A percentile compares a stretch with the other conserved stretches of the same genome.
These are phyloP conservation scores for Cabera pusaria DNA, from an alignment of 2,888 invertebrate genomes.

Conservation along the genomic window DNA sequence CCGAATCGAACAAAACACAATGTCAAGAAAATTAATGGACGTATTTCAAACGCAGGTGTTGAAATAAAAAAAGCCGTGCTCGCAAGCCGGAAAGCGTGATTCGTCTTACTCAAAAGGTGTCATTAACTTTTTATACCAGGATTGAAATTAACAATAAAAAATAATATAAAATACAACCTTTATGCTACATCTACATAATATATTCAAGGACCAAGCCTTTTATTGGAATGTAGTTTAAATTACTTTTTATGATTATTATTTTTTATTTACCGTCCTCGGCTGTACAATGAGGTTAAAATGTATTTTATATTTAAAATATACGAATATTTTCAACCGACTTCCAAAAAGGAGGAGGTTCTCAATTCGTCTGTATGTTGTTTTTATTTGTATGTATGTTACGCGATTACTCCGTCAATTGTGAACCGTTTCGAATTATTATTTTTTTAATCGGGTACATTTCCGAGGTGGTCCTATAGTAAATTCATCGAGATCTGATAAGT, in stretches of 20 bases:
- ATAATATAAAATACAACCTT: constrained; percentile 29
- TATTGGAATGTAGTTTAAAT: constrained; percentile 32
- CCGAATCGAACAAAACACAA: constrained; percentile 2
- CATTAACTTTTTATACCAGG: constrained; percentile 31
- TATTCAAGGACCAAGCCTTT: constrained; percentile 39
- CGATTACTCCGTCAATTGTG: no score
- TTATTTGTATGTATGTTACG: no score
- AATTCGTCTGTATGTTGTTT: no score
- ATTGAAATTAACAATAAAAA: constrained; percentile 27
- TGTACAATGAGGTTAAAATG: no score
- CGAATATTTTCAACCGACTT: no score
- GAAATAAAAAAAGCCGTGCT: constrained; percentile 13
- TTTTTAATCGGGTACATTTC: no score
- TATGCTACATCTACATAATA: constrained; percentile 38
- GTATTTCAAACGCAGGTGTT: constrained; percentile 19
- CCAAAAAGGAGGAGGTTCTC: no score
- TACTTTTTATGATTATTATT: constrained; percentile 20
- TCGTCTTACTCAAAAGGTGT: constrained; percentile 29
- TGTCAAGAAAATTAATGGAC: constrained; percentile 17
- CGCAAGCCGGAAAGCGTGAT: constrained; percentile 29
- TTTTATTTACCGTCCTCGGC: no score
- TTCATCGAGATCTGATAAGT: no score
- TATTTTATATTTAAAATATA: no score
- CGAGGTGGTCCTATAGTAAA: no score
- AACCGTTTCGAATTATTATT: no score